Percentiles rank a stretch among this genome's conserved stretches.
Conservation (phyloP, 2,797 vertebrate genomes). For the Rhinella marina region DNA sequence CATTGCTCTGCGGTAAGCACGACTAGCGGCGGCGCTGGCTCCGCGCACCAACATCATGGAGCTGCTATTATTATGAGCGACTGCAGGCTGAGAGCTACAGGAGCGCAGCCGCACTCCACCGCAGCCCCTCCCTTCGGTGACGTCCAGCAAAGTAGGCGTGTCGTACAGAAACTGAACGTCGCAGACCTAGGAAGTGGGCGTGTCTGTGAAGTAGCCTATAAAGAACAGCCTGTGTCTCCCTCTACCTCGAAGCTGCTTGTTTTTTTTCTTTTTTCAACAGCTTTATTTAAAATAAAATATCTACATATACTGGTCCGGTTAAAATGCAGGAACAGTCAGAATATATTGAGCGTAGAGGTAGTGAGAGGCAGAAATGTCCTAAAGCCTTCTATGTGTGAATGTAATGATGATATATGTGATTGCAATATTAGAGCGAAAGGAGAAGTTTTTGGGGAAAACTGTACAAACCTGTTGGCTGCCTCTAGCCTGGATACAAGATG, state of each 20-base stretch:
- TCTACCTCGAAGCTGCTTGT: neutral
- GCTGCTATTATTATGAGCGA: conserved; percentile 47
- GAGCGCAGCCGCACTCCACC: conserved; percentile 40
- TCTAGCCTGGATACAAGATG: too few relatives aligned
- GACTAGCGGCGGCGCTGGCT: neutral
- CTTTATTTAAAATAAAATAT: neutral
- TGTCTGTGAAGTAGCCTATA: neutral
- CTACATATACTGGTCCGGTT: too few relatives aligned
- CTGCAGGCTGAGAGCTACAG: conserved; percentile 30
- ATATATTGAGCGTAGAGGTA: too few relatives aligned
- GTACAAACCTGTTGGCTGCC: too few relatives aligned
- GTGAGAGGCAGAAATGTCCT: too few relatives aligned
- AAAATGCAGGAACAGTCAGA: too few relatives aligned
- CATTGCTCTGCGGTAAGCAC: neutral
- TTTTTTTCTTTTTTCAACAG: neutral
- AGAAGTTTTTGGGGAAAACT: too few relatives aligned
- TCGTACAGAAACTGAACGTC: neutral
- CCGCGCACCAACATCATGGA: conserved; percentile 50
- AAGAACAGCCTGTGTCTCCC: neutral
- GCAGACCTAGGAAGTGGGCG: conserved; percentile 30
- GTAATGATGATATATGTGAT: too few relatives aligned
- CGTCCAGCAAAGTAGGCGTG: conserved; percentile 1
- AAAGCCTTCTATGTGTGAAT: too few relatives aligned
- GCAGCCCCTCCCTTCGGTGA: conserved; percentile 47
- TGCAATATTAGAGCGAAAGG: too few relatives aligned